phyloP scores from a whole-genome alignment of 2,888 invertebrate species.

The Eupsilia transversa region DNA sequence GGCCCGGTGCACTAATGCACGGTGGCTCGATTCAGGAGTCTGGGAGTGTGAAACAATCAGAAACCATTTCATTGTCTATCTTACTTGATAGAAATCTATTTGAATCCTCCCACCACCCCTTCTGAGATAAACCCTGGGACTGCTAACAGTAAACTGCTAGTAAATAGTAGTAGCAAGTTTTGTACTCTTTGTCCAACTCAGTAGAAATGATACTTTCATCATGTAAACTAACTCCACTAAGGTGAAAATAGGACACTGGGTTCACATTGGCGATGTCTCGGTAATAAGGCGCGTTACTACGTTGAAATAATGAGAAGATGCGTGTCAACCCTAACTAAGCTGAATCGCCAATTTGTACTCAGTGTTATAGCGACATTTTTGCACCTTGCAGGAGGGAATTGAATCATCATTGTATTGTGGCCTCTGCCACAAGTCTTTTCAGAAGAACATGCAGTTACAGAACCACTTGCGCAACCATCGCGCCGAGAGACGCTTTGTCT shows the following conservation, averaged over 20 bases:
- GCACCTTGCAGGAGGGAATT: conserved; percentile 76
- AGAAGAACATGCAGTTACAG: conserved; percentile 87
- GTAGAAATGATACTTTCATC: neutral
- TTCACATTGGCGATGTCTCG: conserved; percentile 19
- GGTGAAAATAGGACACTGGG: conserved; percentile 11
- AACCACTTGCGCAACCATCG: conserved; percentile 88
- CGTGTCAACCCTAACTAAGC: neutral
- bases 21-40: neutral
- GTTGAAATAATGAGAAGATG: neutral
- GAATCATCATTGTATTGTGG: conserved; percentile 82
- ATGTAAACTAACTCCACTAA: conserved; percentile 3
- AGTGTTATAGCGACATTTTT: conserved; percentile 37
- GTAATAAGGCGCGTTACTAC: neutral
- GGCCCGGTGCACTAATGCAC: neutral
- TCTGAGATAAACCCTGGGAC: neutral
- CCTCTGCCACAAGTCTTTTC: conserved; percentile 88
- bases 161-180: neutral
- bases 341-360: conserved; percentile 9
- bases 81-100: neutral
- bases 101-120: neutral
- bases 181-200: neutral
- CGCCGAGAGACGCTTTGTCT: conserved; percentile 88
- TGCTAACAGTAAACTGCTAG: neutral
- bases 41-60: neutral
- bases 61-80: neutral